Percentiles rank a stretch among this genome's conserved stretches.
Conservation (phyloP, 1,140 invertebrate species). For the Penaeus indicus region DNA sequence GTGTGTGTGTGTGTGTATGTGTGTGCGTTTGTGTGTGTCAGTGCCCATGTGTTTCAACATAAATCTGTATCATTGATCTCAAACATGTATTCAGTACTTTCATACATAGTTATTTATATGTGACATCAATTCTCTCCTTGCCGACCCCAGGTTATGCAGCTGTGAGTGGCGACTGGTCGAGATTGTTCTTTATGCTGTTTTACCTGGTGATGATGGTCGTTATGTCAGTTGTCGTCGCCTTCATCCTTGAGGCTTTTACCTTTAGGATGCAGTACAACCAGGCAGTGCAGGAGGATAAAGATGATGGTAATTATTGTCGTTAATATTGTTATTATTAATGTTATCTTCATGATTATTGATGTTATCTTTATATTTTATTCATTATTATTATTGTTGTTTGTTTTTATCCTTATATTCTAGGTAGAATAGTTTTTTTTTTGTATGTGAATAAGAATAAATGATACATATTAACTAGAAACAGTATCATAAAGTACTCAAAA, state of each 20-base stretch:
- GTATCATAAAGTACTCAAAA: too few species aligned
- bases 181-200: constrained; percentile 91
- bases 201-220: constrained; percentile 93
- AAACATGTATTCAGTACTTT: neutral
- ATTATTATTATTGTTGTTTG: neutral
- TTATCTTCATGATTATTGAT: neutral
- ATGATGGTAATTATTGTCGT: constrained; percentile 41
- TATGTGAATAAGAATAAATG: neutral
- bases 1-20: neutral
- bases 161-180: constrained; percentile 70
- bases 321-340: neutral
- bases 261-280: constrained; percentile 73
- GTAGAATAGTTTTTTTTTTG: neutral
- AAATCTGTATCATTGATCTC: too few species aligned
- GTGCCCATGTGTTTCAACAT: too few species aligned
- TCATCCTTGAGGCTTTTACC: constrained; percentile 89
- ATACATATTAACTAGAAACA: too few species aligned
- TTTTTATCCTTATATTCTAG: neutral
- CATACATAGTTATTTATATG: neutral
- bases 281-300: constrained; percentile 46
- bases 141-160: constrained; percentile 68
- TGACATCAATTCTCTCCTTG: neutral
- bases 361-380: neutral
- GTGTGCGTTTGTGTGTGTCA: too few species aligned
- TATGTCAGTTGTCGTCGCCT: constrained; percentile 90